Evolutionary conservation across 2,888 invertebrate genomes (phyloP).

Genomic region (Ennomos fuscantarius): DNA sequence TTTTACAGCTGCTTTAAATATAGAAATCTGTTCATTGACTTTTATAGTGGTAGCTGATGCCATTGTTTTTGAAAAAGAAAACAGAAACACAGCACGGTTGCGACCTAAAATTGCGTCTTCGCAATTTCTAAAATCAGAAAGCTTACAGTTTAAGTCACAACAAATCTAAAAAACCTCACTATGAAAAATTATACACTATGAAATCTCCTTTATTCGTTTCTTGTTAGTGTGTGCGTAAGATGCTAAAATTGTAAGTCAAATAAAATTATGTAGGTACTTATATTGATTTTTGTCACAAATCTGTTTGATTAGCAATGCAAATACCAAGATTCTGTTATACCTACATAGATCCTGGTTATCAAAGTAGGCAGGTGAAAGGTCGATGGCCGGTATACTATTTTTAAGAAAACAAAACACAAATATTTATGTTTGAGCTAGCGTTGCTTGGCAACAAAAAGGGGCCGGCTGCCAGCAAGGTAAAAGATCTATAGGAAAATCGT

Average conservation of each 20-base stretch:
- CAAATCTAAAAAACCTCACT: neutral
- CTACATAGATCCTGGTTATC: slow-evolving; percentile 15
- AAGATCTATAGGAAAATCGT: neutral
- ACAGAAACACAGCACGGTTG: neutral
- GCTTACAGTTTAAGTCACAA: neutral
- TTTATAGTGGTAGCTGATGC: too few species aligned
- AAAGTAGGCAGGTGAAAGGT: slow-evolving; percentile 36
- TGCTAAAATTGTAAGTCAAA: slow-evolving; percentile 13
- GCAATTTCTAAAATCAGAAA: slow-evolving; percentile 8
- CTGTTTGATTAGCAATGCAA: slow-evolving; percentile 30
- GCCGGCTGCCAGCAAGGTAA: slow-evolving; percentile 15
- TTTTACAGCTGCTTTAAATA: too few species aligned
- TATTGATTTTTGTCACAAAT: slow-evolving; percentile 17
- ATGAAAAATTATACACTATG: neutral
- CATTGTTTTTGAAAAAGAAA: too few species aligned
- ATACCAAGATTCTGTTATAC: slow-evolving; percentile 25
- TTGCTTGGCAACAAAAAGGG: slow-evolving; percentile 49
- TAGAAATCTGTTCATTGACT: too few species aligned
- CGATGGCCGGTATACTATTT: slow-evolving; percentile 42
- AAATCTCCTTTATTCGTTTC: neutral
- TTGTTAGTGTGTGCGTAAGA: slow-evolving; percentile 6
- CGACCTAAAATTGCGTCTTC: neutral
- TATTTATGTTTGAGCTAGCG: slow-evolving; percentile 55
- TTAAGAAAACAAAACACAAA: slow-evolving; percentile 43
- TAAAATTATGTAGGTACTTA: neutral